These are phyloP conservation scores for Coelopa frigida DNA, from an alignment of 1,140 invertebrate species.

Conservation along the genomic window DNA sequence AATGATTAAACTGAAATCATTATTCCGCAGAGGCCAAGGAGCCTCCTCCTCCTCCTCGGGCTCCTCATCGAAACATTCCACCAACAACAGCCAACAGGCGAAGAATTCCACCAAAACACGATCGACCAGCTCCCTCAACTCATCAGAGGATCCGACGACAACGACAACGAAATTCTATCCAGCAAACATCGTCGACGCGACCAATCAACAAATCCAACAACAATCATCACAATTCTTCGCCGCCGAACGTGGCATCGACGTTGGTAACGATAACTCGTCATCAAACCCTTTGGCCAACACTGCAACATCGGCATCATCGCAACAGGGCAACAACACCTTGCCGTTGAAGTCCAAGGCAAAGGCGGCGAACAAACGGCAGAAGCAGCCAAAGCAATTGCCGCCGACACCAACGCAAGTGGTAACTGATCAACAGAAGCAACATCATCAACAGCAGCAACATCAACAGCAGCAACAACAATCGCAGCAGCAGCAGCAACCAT, in stretches of 20 bases:
- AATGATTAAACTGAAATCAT: conserved; percentile 75
- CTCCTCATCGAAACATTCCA: conserved; percentile 30
- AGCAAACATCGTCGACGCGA: conserved; percentile 12
- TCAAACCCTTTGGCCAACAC: conserved; percentile 12
- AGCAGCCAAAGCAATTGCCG: conserved; percentile 39
- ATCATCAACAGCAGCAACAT: conserved; percentile 10
- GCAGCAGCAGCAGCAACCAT: conserved; percentile 9
- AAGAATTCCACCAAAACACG: conserved; percentile 41
- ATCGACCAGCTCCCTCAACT: conserved; percentile 35
- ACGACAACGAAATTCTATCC: conserved; percentile 34
- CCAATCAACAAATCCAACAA: not conserved
- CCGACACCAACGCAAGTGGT: conserved; percentile 8
- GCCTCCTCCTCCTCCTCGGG: conserved; percentile 45
- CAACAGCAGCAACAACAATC: conserved; percentile 1
- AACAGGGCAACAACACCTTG: conserved; percentile 26
- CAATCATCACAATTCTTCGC: conserved; percentile 23
- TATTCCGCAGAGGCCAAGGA: conserved; percentile 65
- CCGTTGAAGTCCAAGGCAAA: conserved; percentile 39
- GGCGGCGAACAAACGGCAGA: conserved; percentile 31
- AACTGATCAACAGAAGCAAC: conserved; percentile 1
- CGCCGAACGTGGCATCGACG: conserved; percentile 37
- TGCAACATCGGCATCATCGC: conserved; percentile 16
- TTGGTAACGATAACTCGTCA: conserved; percentile 35
- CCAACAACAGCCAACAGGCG: conserved; percentile 31
- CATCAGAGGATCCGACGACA: conserved; percentile 15